Percentiles rank a stretch among this genome's conserved stretches.
These are phyloP conservation scores for Zaprionus gabonicus DNA, from an alignment of 1,140 invertebrate species.

Conservation along the genomic window DNA sequence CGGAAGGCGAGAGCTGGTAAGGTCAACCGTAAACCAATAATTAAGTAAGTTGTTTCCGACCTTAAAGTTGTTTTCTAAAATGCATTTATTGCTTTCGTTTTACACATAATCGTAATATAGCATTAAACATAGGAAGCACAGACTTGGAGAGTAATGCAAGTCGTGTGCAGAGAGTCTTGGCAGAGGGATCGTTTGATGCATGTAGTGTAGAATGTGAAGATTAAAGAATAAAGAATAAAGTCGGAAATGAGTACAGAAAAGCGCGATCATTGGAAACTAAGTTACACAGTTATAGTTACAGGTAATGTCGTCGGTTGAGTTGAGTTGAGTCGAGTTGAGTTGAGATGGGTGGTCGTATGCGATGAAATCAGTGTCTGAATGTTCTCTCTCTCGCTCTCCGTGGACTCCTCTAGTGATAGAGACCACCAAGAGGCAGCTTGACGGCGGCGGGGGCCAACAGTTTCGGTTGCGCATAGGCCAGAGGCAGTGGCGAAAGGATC, in stretches of 20 bases:
- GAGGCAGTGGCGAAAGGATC: conserved; percentile 41
- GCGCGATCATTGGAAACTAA: conserved; percentile 26
- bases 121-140: conserved; percentile 59
- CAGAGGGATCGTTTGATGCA: conserved; percentile 32
- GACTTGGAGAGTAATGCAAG: conserved; percentile 22
- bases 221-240: conserved; percentile 23
- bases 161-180: conserved; percentile 49
- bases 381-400: conserved; percentile 52
- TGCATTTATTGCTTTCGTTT: conserved; percentile 80
- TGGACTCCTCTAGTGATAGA: conserved; percentile 55
- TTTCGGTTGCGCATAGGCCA: conserved; percentile 71
- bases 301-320: conserved; percentile 39
- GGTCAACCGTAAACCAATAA: too few relatives aligned
- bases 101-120: conserved; percentile 57
- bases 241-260: conserved; percentile 22
- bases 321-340: conserved; percentile 46
- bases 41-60: too few relatives aligned
- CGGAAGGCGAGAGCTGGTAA: too few relatives aligned
- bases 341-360: conserved; percentile 71
- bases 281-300: conserved; percentile 25
- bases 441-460: conserved; percentile 52
- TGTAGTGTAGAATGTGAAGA: conserved; percentile 19
- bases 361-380: conserved; percentile 74
- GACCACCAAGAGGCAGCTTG: conserved; percentile 58
- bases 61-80: conserved; percentile 49